phyloP scores from a whole-genome alignment of 1,140 invertebrate genomes.

The Armadillidium nasatum region DNA sequence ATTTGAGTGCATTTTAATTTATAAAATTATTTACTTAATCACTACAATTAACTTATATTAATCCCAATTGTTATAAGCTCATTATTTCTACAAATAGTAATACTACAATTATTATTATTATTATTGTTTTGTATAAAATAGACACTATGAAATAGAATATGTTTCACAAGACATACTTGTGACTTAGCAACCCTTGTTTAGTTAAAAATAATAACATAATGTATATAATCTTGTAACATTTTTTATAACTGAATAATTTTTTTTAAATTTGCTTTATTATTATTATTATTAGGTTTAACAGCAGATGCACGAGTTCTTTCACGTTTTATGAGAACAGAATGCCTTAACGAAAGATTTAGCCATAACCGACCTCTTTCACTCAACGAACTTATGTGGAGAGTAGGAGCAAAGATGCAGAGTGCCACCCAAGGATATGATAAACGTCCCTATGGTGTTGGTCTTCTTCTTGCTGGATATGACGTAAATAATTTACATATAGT shows the following conservation, averaged over 20 bases:
- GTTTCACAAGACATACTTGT: no score
- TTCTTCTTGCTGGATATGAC: conserved; percentile 94
- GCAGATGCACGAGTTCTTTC: conserved; percentile 85
- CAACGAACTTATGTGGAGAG: conserved; percentile 70
- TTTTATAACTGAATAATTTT: not conserved
- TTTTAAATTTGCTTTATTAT: conserved; percentile 47
- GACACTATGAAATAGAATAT: no score
- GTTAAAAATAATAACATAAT: not conserved
- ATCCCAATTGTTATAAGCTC: no score
- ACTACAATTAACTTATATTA: no score
- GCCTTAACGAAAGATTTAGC: conserved; percentile 83
- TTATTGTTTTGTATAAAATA: no score
- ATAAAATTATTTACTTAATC: no score
- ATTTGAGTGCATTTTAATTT: no score
- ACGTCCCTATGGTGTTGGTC: conserved; percentile 92
- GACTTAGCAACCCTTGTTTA: no score
- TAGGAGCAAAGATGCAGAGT: conserved; percentile 95
- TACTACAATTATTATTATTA: no score
- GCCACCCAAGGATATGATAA: conserved; percentile 96
- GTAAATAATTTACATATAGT: conserved; percentile 55
- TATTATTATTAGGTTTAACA: conserved; percentile 67
- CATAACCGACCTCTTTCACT: conserved; percentile 77
- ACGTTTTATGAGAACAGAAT: conserved; percentile 88
- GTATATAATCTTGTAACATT: not conserved
- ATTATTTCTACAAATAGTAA: no score